Evolutionary conservation across 92 coral and sea anemone genomes (phyloP), one percentile per base, ranked within the genome.

Genomic region (Epizoanthus scotinus): DNA sequence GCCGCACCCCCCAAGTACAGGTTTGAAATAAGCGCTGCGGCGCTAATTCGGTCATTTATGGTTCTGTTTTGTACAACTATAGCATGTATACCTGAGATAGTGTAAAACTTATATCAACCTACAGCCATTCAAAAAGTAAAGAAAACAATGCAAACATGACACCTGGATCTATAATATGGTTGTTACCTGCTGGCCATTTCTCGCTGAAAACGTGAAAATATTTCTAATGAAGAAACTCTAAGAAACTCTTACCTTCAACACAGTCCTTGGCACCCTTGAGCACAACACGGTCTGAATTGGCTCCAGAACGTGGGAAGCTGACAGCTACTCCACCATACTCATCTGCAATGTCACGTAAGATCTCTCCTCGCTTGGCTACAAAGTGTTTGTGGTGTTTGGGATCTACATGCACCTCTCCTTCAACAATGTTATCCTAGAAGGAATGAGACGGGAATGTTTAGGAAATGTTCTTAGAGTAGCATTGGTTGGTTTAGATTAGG

Each of bases 221-320:
- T 34, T 34, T 34, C 40, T 34, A 34, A 47, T 0, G 36, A 2
- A 64, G 10, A 29, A 12, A 29, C 10, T n/a, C n/a, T n/a, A n/a
- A n/a, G n/a, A n/a, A n/a, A 47, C 9, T 8, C 31, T 6, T 44
- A 75, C 81, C 98, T 40, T 93, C 99, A 3, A 96, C 93, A 71
- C 99, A 96, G 66, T 96, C 97, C 63, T 92, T 96, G 31, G 99
- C 99, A 0, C 99, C 99, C 50, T 96, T 96, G 20, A 96, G 87
- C 36, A 96, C 99, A 13, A 96, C 99, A 12, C 97, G 98, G 65
- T 93, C 97, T 18, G 98, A 93, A 78, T 92, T 92, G 71, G 91
- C 87, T 17, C 91, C 91, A 40, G 86, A 90, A 34, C 99, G 97
- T 18, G 99, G 99, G 70, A 96, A 96, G 79, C 99, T 96, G 72